Evolutionary conservation across 2,797 vertebrate species (phyloP), one percentile per base, ranked within the genome.

Genomic region (Holocentrus rufus): DNA sequence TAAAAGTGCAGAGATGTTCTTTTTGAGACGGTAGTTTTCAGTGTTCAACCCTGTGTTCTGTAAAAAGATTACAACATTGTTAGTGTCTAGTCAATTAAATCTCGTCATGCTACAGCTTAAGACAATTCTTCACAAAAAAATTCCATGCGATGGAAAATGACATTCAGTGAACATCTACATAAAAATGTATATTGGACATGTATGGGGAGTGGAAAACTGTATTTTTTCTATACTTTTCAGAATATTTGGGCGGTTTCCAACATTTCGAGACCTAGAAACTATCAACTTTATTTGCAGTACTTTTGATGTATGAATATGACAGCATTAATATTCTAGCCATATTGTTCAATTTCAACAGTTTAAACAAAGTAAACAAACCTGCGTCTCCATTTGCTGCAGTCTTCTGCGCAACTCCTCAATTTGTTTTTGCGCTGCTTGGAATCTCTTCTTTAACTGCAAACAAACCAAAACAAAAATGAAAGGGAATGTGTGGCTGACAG

Each of bases 1-100:
- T 71, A 99, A 92, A 77, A 98, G 96, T 53, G 95, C 95, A 84
- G 95, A 98, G 90, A 99, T 97, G 92, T 99, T 99, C 92, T 96
- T 98, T 89, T 98, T 99, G 58, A 99, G 95, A 57, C 91, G 91
- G 25, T 71, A 87, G 85, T 99, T 99, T 92, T 99, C 96, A 50
- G 84, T 94, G 88, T 93, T 95, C 79, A 99, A 91, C 64, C 90
- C 88, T 15, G 92, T 89, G 84, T 98, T 99, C 98, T 99, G 58
- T 76, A 89, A 84, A 85, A 23, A 53, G 18, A 36, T 27, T 27
- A 27, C 2, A 27, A 27, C 25, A 27, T 20, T 6, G n/a, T 3
- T 31, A 31, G 1, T 71, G 39, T 9, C 9, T 56, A 10, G 30
- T 14, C 14, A 59, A 42, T 46, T 42, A 31, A 46, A 18, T 14